A percentile compares a stretch with the other conserved stretches of the same genome.
phyloP scores from a whole-genome alignment of 2,113 vertebrate genomes.

The rat (Rattus norvegicus) region GRCr8 NC_086039.1:105855501-105856000 shows the following conservation, averaged over 20 bases:
- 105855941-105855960: background rate
- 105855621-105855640: background rate
- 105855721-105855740: background rate
- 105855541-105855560: constrained; percentile 2
- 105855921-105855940: background rate
- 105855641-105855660: background rate
- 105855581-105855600: background rate
- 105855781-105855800: no score
- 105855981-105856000: background rate
- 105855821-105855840: background rate
- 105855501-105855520: background rate
- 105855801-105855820: background rate
- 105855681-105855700: background rate
- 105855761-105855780: background rate
- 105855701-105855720: background rate
- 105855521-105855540: constrained; percentile 35
- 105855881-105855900: background rate
- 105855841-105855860: background rate
- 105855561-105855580: background rate
- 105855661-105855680: background rate
- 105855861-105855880: background rate
- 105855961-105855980: constrained; percentile 22
- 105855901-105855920: background rate
- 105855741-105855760: background rate
- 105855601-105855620: background rate